Evolutionary conservation across 2,113 vertebrate genomes (phyloP).

Genomic region (Podiceps cristatus): DNA sequence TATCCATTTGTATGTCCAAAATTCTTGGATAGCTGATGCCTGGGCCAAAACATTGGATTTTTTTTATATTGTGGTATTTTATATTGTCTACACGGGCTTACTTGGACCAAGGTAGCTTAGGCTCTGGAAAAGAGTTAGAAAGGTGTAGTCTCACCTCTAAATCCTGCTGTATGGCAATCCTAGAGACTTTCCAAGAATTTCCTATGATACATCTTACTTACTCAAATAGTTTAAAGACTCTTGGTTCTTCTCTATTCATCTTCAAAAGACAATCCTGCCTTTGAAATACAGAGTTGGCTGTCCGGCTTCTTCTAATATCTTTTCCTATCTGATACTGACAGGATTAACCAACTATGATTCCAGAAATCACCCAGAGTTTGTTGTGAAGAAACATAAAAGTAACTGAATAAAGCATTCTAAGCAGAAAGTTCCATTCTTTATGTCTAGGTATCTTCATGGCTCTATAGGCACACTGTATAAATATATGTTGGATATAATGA

Average conservation of each 20-base stretch:
- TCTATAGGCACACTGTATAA: not conserved
- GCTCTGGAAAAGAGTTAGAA: not conserved
- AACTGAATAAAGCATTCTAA: not conserved
- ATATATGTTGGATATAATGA: not conserved
- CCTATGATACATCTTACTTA: not conserved
- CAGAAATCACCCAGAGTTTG: not conserved
- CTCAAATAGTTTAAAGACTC: not conserved
- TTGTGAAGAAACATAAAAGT: not conserved
- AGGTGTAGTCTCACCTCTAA: not conserved
- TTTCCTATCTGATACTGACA: not conserved
- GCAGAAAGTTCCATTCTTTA: not conserved
- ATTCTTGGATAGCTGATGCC: not conserved
- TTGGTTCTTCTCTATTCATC: not conserved
- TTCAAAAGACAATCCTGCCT: not conserved
- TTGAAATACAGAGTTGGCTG: not conserved
- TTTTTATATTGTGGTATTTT: not conserved
- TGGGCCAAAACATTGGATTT: not conserved
- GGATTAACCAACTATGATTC: not conserved
- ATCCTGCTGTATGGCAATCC: not conserved
- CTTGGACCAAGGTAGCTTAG: not conserved
- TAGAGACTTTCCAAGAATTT: not conserved
- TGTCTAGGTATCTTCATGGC: not conserved
- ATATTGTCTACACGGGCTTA: not conserved
- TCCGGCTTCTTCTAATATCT: not conserved
- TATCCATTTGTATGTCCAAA: not conserved